Conservation (phyloP, 2,888 invertebrate species). For the Trachelus troglodyta region DNA sequence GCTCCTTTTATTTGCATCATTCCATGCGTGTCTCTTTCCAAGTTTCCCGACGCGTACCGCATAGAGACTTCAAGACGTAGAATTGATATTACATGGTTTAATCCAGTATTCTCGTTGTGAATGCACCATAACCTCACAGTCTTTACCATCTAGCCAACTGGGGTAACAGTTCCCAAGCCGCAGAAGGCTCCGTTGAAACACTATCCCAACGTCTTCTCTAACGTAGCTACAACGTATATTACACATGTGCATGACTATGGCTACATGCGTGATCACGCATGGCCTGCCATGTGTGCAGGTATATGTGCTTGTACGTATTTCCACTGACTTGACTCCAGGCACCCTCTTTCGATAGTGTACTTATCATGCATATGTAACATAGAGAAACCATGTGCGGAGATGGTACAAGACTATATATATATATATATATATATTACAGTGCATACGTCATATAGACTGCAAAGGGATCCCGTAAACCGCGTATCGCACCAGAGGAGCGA, state of each 20-base stretch:
- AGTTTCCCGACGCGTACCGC: not conserved
- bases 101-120: constrained; percentile 34
- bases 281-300: not conserved
- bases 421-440: not conserved
- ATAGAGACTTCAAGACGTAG: not conserved
- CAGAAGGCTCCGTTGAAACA: constrained; percentile 8
- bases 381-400: not conserved
- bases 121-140: constrained; percentile 49
- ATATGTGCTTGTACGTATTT: not conserved
- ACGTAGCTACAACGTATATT: not conserved
- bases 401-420: not conserved
- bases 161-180: constrained; percentile 55
- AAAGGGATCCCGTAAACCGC: not conserved
- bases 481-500: constrained; percentile 8
- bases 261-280: constrained; percentile 2
- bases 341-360: not conserved
- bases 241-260: constrained; percentile 2
- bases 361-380: not conserved
- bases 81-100: not conserved
- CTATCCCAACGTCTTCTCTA: constrained; percentile 1
- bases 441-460: not conserved
- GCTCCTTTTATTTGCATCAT: not conserved
- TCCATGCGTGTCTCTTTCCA: not conserved
- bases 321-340: not conserved
- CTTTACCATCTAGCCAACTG: constrained; percentile 49